Base-by-base conservation (phyloP, 2,113 vertebrate genomes). In the Lycaon pictus region DNA sequence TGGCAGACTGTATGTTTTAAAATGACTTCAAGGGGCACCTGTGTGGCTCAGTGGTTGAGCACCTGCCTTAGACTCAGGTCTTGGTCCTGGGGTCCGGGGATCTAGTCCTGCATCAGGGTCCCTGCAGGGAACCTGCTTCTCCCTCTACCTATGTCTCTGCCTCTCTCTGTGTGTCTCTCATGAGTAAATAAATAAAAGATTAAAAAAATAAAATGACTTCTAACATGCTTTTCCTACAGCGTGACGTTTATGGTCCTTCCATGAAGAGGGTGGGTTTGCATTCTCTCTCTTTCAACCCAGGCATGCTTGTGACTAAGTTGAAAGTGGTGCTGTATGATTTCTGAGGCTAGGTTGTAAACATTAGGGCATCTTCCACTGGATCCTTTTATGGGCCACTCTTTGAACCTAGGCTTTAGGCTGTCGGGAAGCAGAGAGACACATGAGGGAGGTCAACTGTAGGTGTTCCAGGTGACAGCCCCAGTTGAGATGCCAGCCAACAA, bases 351-450 rank as follows among this genome's bases (percentile, higher is more conserved):
- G 63, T 71, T 35, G 56, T 58, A 65, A 86, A 94, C 72, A 51
- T 22, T 48, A 83, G 71, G 11, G 81, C 11, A 35, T n/a, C 71
- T 88, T 84, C 20, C 9, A 95, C 13, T 37, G 56, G 20, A 15
- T 77, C 37, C 86, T 91, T 23, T 91, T 29, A 82, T 92, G 60
- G 48, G n/a, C 71, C n/a, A 63, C 37, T 83, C 72, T 90, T 93
- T 63, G 80, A 81, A 80, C 19, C 29, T 65, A 63, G 85, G 37
- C 9, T 58, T 35, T 32, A 86, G 56, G 27, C 16, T 77, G 51
- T 74, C 25, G 76, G 19, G 56, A 79, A 80, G 56, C 83, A 23
- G 76, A 77, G 27, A 84, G 25, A 87, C 51, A 90, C 13, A n/a
- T 19, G 35, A 32, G 25, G 17, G 56, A 32, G 71, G 32, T 60